Evolutionary conservation across 1,140 invertebrate species (phyloP).

Genomic region (Bombus difficillimus): DNA sequence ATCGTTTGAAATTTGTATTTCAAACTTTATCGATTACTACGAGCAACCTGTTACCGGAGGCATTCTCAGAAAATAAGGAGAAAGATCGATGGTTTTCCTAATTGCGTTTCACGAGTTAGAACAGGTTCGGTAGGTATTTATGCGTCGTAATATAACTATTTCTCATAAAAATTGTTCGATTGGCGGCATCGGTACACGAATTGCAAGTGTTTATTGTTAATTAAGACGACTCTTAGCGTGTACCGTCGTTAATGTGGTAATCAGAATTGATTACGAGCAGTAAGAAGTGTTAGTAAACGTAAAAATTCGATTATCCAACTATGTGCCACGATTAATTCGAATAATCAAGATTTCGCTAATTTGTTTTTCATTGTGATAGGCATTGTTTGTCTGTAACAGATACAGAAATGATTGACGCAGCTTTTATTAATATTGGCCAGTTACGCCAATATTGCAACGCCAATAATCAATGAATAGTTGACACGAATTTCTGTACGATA

Average conservation of each 20-base stretch:
- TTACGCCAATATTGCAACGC: too few relatives aligned
- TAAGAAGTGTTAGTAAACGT: neutral
- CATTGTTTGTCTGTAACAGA: neutral
- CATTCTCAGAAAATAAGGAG: too few relatives aligned
- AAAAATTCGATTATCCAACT: neutral
- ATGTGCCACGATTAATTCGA: neutral
- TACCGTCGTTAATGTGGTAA: neutral
- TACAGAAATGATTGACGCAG: too few relatives aligned
- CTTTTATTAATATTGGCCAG: neutral
- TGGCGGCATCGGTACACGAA: too few relatives aligned
- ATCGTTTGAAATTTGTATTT: neutral
- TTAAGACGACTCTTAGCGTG: neutral
- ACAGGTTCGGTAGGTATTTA: too few relatives aligned
- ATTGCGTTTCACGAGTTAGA: too few relatives aligned
- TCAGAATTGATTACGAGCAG: neutral
- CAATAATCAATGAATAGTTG: too few relatives aligned
- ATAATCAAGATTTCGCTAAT: neutral
- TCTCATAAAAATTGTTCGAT: too few relatives aligned
- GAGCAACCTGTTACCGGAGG: too few relatives aligned
- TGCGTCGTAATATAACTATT: too few relatives aligned
- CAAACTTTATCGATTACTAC: too few relatives aligned
- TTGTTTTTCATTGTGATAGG: neutral
- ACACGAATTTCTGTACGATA: neutral
- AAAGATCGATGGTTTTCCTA: too few relatives aligned
- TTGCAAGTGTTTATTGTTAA: neutral